Percentiles rank a stretch among this genome's conserved stretches.
These are phyloP conservation scores for Bujurquina vittata DNA, from an alignment of 2,113 vertebrate genomes.

Conservation along the genomic window DNA sequence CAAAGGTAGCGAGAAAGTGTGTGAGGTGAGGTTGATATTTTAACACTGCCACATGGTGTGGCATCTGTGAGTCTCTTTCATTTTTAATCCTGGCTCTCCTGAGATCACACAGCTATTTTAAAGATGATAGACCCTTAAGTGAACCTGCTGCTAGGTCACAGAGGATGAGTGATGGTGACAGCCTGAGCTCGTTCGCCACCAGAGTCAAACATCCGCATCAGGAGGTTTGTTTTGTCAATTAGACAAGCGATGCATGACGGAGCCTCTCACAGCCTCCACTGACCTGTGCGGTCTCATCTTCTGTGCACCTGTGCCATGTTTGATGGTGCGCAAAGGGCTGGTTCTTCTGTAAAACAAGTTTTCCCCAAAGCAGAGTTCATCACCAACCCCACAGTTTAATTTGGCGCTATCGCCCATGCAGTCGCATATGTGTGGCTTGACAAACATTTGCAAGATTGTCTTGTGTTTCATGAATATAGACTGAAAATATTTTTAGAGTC, in stretches of 20 bases:
- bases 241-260: slow-evolving; percentile 21
- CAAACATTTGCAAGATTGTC: not conserved
- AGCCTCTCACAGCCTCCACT: not conserved
- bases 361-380: not conserved
- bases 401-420: not conserved
- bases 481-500: not conserved
- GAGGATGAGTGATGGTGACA: not conserved
- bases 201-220: slow-evolving; percentile 25
- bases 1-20: not conserved
- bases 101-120: not conserved
- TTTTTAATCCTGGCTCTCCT: slow-evolving; percentile 27
- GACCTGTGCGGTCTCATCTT: slow-evolving; percentile 26
- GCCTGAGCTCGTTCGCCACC: not conserved
- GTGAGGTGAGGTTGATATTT: slow-evolving; percentile 9
- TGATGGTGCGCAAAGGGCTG: not conserved
- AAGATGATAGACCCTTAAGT: not conserved
- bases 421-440: not conserved
- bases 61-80: slow-evolving; percentile 29
- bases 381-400: not conserved
- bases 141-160: slow-evolving; percentile 1
- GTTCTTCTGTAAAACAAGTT: not conserved
- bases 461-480: not conserved
- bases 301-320: slow-evolving; percentile 29
- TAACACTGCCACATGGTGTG: slow-evolving; percentile 23
- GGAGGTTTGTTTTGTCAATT: slow-evolving; percentile 36